Evolutionary conservation across 2,888 invertebrate genomes (phyloP).

Genomic region (Drosophila infuscata): DNA sequence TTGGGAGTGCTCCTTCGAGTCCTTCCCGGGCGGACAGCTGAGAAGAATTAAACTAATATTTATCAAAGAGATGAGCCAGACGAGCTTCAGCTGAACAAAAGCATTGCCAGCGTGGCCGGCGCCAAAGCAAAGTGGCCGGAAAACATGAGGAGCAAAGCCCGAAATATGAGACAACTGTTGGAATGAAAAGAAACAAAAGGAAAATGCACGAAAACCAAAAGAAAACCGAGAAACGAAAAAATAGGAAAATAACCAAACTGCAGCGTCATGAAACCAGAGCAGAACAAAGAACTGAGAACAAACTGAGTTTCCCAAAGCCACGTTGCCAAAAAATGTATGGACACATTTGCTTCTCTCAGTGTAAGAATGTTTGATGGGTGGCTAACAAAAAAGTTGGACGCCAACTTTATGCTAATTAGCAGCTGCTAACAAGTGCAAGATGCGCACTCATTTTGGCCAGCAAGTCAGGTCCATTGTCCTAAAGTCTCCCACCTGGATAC

Average conservation of each 20-base stretch:
- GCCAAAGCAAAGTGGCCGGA: conserved; percentile 56
- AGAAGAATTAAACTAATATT: conserved; percentile 79
- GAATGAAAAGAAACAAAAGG: conserved; percentile 4
- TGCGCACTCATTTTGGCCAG: conserved; percentile 19
- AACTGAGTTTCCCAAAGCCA: conserved; percentile 42
- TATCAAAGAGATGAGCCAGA: conserved; percentile 74
- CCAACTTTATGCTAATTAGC: conserved; percentile 76
- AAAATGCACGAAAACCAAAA: not conserved
- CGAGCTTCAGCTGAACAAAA: conserved; percentile 74
- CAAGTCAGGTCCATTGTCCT: conserved; percentile 8
- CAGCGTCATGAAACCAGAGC: conserved; percentile 53
- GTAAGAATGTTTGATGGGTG: conserved; percentile 28
- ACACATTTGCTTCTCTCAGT: conserved; percentile 7
- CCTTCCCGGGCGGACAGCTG: conserved; percentile 25
- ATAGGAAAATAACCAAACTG: conserved; percentile 39
- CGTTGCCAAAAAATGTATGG: conserved; percentile 43
- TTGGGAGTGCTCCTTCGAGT: conserved; percentile 21
- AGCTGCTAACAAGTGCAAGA: conserved; percentile 50
- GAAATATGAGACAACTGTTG: conserved; percentile 25
- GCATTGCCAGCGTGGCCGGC: conserved; percentile 62
- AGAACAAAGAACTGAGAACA: conserved; percentile 22
- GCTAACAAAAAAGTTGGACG: conserved; percentile 37
- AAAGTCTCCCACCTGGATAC: conserved; percentile 47
- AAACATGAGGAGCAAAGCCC: conserved; percentile 24
- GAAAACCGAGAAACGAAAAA: not conserved